These are phyloP conservation scores for Tenthredo scrophulariae DNA, from an alignment of 2,888 invertebrate species.

Conservation along the genomic window DNA sequence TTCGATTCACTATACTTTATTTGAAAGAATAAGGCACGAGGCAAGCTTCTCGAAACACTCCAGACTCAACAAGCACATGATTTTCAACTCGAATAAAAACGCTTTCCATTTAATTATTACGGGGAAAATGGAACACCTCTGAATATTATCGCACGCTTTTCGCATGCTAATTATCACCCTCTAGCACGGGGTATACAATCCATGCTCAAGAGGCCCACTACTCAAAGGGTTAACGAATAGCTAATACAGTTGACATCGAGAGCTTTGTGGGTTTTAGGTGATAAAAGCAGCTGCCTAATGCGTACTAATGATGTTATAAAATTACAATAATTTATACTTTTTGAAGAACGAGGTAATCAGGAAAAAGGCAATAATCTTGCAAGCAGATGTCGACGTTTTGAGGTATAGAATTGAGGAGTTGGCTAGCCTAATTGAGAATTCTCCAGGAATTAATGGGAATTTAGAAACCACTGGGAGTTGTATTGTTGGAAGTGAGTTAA, in stretches of 20 bases:
- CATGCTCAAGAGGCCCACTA: not conserved
- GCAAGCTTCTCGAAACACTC: not conserved
- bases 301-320: not conserved
- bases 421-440: not conserved
- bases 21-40: not conserved
- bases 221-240: not conserved
- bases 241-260: not conserved
- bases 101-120: not conserved
- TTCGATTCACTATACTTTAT: not conserved
- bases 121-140: not conserved
- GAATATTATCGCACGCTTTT: not conserved
- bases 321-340: not conserved
- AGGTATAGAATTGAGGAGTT: not conserved
- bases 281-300: not conserved
- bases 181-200: not conserved
- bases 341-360: not conserved
- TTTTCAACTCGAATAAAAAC: not conserved
- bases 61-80: not conserved
- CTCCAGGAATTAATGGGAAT: not conserved
- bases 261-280: not conserved
- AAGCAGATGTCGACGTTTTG: slow-evolving; percentile 33
- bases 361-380: slow-evolving; percentile 8
- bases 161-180: slow-evolving; percentile 1
- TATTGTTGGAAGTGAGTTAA: not conserved
- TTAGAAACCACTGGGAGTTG: not conserved